These are phyloP conservation scores for Propithecus perrieri DNA, from an alignment of 2,797 vertebrate species.

Conservation along the genomic window DNA sequence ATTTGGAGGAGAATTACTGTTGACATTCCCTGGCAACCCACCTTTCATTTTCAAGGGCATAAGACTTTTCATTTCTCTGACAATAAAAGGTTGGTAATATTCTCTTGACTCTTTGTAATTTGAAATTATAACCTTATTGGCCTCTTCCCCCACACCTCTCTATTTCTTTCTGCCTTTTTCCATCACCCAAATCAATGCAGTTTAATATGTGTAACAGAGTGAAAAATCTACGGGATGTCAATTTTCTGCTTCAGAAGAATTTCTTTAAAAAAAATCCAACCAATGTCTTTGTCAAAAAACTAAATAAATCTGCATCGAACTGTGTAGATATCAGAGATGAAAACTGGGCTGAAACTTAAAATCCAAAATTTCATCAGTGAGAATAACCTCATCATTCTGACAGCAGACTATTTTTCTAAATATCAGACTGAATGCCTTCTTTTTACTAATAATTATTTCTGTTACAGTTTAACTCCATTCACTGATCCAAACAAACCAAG, in stretches of 20 bases:
- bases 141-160: constrained; percentile 12
- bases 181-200: constrained; percentile 47
- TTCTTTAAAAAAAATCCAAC: constrained; percentile 35
- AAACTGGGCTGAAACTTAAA: not conserved
- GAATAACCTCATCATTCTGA: constrained; percentile 9
- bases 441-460: constrained; percentile 30
- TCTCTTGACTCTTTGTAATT: constrained; percentile 54
- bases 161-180: constrained; percentile 50
- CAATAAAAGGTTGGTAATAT: not conserved
- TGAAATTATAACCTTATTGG: constrained; percentile 55
- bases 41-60: constrained; percentile 14
- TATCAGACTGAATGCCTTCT: not conserved
- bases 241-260: constrained; percentile 75
- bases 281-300: constrained; percentile 17
- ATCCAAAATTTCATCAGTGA: not conserved
- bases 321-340: constrained; percentile 29
- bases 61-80: constrained; percentile 34
- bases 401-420: not conserved
- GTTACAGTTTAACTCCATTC: not conserved
- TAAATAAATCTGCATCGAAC: constrained; percentile 49
- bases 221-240: constrained; percentile 70
- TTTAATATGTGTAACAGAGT: constrained; percentile 71
- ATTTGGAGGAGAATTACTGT: not conserved
- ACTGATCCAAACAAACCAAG: not conserved
- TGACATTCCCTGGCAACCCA: not conserved